Evolutionary conservation across 2,888 invertebrate genomes (phyloP).

Genomic region (Anodontia alba): DNA sequence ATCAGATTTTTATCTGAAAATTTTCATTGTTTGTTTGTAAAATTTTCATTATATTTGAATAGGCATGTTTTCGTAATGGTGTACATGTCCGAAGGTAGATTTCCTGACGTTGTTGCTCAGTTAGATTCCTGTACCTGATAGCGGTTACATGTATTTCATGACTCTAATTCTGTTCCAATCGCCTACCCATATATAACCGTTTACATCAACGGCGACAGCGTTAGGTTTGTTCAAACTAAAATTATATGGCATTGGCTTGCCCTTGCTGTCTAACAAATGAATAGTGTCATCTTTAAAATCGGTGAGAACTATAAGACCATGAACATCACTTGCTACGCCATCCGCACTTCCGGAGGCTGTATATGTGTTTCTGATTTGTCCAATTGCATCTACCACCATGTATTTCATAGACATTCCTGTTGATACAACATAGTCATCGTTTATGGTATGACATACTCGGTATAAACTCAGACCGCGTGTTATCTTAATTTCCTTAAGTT

Average conservation of each 20-base stretch:
- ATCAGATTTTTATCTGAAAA: too few relatives aligned
- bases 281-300: slow-evolving; percentile 58
- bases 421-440: slow-evolving; percentile 55
- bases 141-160: slow-evolving; percentile 53
- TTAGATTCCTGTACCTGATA: too few relatives aligned
- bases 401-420: slow-evolving; percentile 49
- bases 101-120: too few relatives aligned
- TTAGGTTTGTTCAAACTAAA: slow-evolving; percentile 60
- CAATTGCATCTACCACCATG: slow-evolving; percentile 48
- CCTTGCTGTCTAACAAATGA: slow-evolving; percentile 55
- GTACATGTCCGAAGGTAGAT: too few relatives aligned
- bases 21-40: too few relatives aligned
- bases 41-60: too few relatives aligned
- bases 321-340: slow-evolving; percentile 54
- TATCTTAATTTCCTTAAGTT: slow-evolving; percentile 48
- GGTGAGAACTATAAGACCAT: slow-evolving; percentile 51
- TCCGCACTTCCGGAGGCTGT: slow-evolving; percentile 59
- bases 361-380: slow-evolving; percentile 45
- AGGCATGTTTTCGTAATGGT: too few relatives aligned
- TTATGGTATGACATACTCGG: slow-evolving; percentile 53
- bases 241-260: slow-evolving; percentile 56
- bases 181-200: slow-evolving; percentile 57
- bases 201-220: slow-evolving; percentile 54
- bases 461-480: slow-evolving; percentile 44
- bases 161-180: slow-evolving; percentile 50